Evolutionary conservation across 2,888 invertebrate genomes (phyloP), one percentile per base, ranked within the genome.

Genomic region (Liposcelis brunnea): DNA sequence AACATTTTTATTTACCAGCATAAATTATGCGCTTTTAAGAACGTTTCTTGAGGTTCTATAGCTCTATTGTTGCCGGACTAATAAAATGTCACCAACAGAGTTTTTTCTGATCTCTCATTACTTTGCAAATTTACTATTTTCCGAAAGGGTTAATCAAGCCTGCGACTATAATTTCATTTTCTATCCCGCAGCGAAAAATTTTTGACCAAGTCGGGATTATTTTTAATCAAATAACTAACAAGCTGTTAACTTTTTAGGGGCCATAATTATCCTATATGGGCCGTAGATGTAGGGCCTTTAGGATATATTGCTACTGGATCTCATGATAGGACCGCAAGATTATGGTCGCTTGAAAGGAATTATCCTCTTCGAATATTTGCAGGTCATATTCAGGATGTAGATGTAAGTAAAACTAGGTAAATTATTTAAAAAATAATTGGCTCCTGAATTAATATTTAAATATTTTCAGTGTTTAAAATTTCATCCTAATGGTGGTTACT

Each of bases 181-280:
- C n/a, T n/a, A n/a, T n/a, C n/a, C n/a, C n/a, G n/a, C n/a, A n/a
- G n/a, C n/a, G n/a, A n/a, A n/a, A n/a, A n/a, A n/a, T n/a, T n/a
- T n/a, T n/a, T n/a, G n/a, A n/a, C n/a, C n/a, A n/a, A n/a, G n/a
- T n/a, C n/a, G n/a, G n/a, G n/a, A n/a, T n/a, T n/a, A n/a, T n/a
- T n/a, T n/a, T n/a, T n/a, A n/a, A n/a, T n/a, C n/a, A n/a, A n/a
- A n/a, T n/a, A n/a, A n/a, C n/a, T n/a, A n/a, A n/a, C n/a, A n/a
- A n/a, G n/a, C n/a, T n/a, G n/a, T n/a, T n/a, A n/a, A n/a, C 2
- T 26, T 61, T 66, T 53, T 56, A 72, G 78, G 55, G 93, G 91
- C 26, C 93, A 94, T 62, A 79, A 77, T 57, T 83, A 84, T 57
- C 85, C 91, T 1, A 79, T 94, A 52, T 93, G 91, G 84, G 84